Evolutionary conservation across 2,888 invertebrate species (phyloP).

Genomic region (Dromius quadrimaculatus): DNA sequence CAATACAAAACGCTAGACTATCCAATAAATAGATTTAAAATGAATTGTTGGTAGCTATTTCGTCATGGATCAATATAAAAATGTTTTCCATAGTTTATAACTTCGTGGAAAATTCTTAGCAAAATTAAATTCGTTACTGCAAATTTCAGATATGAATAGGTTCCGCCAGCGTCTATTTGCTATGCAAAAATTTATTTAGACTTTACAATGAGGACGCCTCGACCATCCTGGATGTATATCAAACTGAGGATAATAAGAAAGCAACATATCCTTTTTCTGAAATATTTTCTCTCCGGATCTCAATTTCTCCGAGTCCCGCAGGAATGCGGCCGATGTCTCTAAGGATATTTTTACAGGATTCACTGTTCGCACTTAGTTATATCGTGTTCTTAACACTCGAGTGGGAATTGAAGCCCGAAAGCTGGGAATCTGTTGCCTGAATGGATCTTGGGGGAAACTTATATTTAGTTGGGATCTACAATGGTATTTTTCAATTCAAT

Average conservation of each 20-base stretch:
- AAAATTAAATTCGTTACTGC: conserved; percentile 2
- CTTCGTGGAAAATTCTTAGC: conserved; percentile 1
- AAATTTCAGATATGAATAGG: conserved; percentile 36
- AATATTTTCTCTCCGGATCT: no score
- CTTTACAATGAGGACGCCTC: conserved; percentile 28
- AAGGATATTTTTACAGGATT: conserved; percentile 25
- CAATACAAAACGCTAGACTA: no score
- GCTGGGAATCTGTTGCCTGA: background rate
- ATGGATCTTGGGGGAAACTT: background rate
- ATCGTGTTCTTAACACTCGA: background rate
- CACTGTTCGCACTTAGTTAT: conserved; percentile 30
- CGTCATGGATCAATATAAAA: background rate
- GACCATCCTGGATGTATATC: no score
- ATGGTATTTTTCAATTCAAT: conserved; percentile 8
- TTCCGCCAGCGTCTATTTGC: background rate
- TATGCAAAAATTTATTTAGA: conserved; percentile 24
- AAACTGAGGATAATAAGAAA: no score
- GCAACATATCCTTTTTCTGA: no score
- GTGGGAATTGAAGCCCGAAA: background rate
- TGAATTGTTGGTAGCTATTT: no score
- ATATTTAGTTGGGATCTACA: no score
- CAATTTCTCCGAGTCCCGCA: background rate
- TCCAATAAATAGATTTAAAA: no score
- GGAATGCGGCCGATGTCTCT: conserved; percentile 4
- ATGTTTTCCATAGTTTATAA: background rate